Base-by-base conservation (phyloP, 2,113 vertebrate genomes). In the Amphiprion percula region DNA sequence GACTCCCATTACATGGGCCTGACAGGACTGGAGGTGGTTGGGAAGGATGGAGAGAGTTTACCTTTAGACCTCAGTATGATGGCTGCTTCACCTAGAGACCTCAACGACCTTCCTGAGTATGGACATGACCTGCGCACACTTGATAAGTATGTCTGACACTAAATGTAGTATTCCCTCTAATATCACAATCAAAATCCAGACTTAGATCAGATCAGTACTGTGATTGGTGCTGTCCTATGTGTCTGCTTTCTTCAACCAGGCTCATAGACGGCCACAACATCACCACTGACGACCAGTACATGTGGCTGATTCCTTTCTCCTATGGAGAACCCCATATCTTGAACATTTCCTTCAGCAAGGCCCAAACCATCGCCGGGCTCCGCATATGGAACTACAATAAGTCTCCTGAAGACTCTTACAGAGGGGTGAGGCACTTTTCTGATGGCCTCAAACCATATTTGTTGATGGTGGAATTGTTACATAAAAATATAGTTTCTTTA, bases 311-410 rank as follows among this genome's bases (percentile, higher is more conserved):
- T 83, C 97, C 98, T 65, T 99, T 98, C 91, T 95, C 94, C 50
- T 92, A 88, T 7, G 96, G 96, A 77, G 93, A 93, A 76, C 90
- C 96, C 85, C 97, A 98, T 92, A 89, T 94, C 56, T 87, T 99
- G 82, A 94, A 83, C 10, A 90, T 99, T 77, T 86, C 75, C 79
- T 98, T 99, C 81, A 88, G 86, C 86, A 93, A 94, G 83, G 68
- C 84, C 5, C 95, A 98, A 63, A 95, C 92, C 52, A 94, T 99
- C 37, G 94, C 96, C 0, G 98, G 98, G 46, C 95, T 99, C 79
- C 96, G 98, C 24, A 93, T 99, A 90, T 99, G 98, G 98, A 99
- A 99, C 95, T 99, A 99, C 92, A 99, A 99, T 94, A 99, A 99
- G 93, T 97, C 97, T 80, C 95, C 96, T 0, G 98, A 99, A 93